Evolutionary conservation across 92 coral and sea anemone genomes (phyloP).

Genomic region (Pocillopora grandis): DNA sequence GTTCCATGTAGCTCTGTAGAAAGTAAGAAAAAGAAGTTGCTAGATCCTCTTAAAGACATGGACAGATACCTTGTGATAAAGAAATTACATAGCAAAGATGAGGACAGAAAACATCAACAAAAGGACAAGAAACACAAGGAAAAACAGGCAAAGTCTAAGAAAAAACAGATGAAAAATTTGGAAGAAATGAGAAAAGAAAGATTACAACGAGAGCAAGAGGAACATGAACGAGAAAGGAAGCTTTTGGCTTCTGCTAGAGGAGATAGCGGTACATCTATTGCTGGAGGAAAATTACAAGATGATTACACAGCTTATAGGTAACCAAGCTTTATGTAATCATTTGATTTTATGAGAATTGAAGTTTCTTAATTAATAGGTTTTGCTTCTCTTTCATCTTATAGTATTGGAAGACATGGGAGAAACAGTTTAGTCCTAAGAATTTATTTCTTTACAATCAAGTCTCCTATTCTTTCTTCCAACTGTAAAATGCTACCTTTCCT

Average conservation of each 20-base stretch:
- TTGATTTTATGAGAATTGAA: neutral
- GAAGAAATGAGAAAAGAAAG: conserved; percentile 90
- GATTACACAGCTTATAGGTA: neutral
- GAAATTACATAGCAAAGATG: conserved; percentile 43
- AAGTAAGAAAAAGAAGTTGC: conserved; percentile 61
- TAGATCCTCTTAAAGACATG: conserved; percentile 86
- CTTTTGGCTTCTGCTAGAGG: conserved; percentile 59
- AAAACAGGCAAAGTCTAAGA: conserved; percentile 39
- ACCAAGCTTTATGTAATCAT: no score
- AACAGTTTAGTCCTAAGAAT: no score
- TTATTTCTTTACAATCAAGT: no score
- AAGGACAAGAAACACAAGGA: conserved; percentile 48
- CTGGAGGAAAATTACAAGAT: neutral
- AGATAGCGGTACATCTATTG: conserved; percentile 9
- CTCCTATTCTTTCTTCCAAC: neutral
- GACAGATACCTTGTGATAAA: conserved; percentile 66
- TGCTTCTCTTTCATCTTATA: neutral
- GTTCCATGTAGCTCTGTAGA: conserved; percentile 53
- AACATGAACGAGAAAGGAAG: conserved; percentile 75
- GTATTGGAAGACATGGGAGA: no score
- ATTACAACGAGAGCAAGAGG: conserved; percentile 79
- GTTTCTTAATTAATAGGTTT: neutral
- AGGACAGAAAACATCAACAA: conserved; percentile 34
- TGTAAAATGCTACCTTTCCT: neutral
- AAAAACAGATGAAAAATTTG: conserved; percentile 73